Conservation (phyloP, 2,113 vertebrate genomes). For the Desmodus rotundus region DNA sequence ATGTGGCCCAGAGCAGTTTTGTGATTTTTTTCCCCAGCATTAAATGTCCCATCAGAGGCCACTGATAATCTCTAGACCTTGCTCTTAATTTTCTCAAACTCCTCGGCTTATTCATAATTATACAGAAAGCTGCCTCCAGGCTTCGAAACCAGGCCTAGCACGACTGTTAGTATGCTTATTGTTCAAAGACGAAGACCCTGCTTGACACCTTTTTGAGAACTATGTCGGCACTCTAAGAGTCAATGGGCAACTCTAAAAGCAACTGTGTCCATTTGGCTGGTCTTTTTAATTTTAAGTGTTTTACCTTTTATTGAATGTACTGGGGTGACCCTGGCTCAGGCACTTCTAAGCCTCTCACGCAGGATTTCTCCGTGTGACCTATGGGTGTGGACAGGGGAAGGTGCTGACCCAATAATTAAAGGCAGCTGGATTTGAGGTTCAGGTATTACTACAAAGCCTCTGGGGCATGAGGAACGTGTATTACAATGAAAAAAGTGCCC, state of each 20-base stretch:
- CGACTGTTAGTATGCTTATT: not conserved
- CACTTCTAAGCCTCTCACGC: not conserved
- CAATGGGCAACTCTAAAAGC: not conserved
- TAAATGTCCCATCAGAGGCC: not conserved
- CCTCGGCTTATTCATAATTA: not conserved
- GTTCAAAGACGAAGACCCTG: not conserved
- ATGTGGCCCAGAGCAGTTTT: not conserved
- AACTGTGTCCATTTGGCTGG: not conserved
- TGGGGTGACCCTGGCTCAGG: not conserved
- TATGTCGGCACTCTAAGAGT: too few species aligned
- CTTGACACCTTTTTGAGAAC: not conserved
- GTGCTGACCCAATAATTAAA: not conserved
- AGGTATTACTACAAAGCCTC: too few species aligned
- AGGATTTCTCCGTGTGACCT: not conserved
- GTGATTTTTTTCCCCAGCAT: not conserved
- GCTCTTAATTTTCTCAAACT: not conserved
- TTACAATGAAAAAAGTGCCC: rapidly evolving
- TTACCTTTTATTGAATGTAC: not conserved
- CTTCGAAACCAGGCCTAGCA: not conserved
- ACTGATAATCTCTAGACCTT: not conserved
- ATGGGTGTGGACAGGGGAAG: not conserved
- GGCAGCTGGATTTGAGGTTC: not conserved
- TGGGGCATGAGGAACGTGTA: not conserved
- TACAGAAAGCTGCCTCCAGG: not conserved
- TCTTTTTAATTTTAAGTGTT: not conserved